phyloP scores from a whole-genome alignment of 2,797 vertebrate species.

The Onychomys leucogaster region DNA sequence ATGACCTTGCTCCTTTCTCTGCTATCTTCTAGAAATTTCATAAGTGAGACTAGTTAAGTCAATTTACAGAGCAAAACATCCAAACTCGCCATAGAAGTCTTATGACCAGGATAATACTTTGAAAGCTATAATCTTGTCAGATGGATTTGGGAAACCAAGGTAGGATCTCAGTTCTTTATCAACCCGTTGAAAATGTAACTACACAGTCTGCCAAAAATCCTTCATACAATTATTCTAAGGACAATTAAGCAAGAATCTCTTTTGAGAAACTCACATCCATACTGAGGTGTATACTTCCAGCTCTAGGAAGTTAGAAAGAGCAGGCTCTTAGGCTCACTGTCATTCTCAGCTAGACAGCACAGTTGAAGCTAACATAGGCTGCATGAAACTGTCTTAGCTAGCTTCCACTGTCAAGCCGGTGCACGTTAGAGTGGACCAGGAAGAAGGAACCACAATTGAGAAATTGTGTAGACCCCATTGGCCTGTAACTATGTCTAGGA shows the following conservation, averaged over 20 bases:
- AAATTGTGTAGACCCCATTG: background rate
- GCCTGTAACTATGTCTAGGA: too few relatives aligned
- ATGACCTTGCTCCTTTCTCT: background rate
- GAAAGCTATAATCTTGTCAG: background rate
- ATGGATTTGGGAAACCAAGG: background rate
- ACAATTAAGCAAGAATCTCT: background rate
- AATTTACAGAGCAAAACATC: background rate
- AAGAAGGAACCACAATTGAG: background rate
- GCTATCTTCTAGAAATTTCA: background rate
- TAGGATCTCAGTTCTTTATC: background rate
- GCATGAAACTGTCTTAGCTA: background rate
- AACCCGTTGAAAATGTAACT: background rate
- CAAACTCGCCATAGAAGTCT: background rate
- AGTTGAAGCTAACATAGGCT: too few relatives aligned
- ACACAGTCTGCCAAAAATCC: background rate
- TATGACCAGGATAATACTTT: background rate
- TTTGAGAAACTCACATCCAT: background rate
- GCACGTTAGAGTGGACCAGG: background rate
- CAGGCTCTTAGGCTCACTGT: background rate
- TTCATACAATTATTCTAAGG: background rate
- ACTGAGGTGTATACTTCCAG: background rate
- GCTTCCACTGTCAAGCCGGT: too few relatives aligned
- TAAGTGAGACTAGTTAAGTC: background rate
- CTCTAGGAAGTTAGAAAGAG: background rate
- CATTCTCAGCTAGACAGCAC: background rate